These are phyloP conservation scores for Brenthis ino DNA, from an alignment of 2,888 invertebrate genomes.

Conservation along the genomic window DNA sequence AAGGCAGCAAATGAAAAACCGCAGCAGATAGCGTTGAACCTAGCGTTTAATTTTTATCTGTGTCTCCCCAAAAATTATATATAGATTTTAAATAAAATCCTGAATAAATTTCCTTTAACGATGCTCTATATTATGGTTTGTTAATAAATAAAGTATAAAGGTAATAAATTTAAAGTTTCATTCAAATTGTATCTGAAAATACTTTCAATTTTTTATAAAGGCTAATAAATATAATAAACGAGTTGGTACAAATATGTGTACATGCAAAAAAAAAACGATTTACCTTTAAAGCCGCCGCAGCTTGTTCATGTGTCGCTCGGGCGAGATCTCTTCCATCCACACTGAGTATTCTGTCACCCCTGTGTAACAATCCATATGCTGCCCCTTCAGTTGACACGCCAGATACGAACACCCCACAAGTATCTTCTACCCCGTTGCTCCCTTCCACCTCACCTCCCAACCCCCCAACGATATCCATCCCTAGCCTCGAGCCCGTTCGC, in stretches of 20 bases:
- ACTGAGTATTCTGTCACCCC: constrained; percentile 88
- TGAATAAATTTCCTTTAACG: too few species aligned
- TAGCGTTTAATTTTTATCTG: too few species aligned
- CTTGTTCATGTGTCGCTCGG: constrained; percentile 89
- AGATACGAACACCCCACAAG: constrained; percentile 77
- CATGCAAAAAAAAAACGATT: too few species aligned
- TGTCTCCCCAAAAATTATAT: too few species aligned
- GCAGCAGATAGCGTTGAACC: neutral
- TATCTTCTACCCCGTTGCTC: constrained; percentile 60
- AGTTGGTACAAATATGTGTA: too few species aligned
- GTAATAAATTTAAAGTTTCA: too few species aligned
- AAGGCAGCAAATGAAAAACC: constrained; percentile 3
- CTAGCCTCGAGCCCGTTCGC: constrained; percentile 74
- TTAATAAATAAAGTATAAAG: too few species aligned
- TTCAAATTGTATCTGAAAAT: too few species aligned
- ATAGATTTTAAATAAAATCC: too few species aligned
- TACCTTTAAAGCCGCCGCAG: constrained; percentile 85
- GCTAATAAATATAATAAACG: too few species aligned
- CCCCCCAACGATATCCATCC: constrained; percentile 80
- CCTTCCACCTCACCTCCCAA: constrained; percentile 69
- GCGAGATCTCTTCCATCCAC: constrained; percentile 89
- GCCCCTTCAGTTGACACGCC: constrained; percentile 73
- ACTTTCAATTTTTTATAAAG: too few species aligned
- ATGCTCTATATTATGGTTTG: too few species aligned
- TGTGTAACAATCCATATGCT: constrained; percentile 80